Percentiles rank a stretch among this genome's conserved stretches.
Evolutionary conservation across 2,888 invertebrate species (phyloP).

Genomic region (Apocheima hispidaria): DNA sequence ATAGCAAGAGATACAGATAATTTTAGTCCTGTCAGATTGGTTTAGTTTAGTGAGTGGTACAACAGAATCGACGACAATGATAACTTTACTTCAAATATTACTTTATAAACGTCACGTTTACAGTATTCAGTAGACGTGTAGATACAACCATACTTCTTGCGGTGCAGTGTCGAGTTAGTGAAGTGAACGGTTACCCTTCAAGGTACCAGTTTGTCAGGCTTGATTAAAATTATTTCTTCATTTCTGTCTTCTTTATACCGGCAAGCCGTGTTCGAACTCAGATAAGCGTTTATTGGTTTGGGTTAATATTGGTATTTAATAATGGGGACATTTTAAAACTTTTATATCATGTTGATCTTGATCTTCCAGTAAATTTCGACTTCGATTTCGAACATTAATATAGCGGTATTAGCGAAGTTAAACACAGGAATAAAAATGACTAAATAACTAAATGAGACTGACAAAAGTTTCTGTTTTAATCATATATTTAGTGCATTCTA

Average conservation of each 20-base stretch:
- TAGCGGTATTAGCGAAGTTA: neutral
- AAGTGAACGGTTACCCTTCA: conserved; percentile 1
- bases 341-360: neutral
- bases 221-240: conserved; percentile 33
- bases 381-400: neutral
- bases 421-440: too few species aligned
- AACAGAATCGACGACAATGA: too few species aligned
- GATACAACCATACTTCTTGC: too few species aligned
- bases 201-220: conserved; percentile 24
- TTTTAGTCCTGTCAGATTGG: too few species aligned
- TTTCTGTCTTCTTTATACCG: conserved; percentile 26
- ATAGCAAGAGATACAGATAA: too few species aligned
- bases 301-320: conserved; percentile 9
- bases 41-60: too few species aligned
- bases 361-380: neutral
- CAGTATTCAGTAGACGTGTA: too few species aligned
- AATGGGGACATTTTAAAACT: neutral
- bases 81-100: too few species aligned
- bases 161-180: neutral
- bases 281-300: conserved; percentile 31
- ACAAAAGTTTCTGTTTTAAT: too few species aligned
- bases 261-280: conserved; percentile 18
- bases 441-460: too few species aligned
- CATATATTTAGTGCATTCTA: too few species aligned
- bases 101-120: neutral